Conservation (phyloP, 2,888 invertebrate genomes). For the Eristalinus sepulchralis region DNA sequence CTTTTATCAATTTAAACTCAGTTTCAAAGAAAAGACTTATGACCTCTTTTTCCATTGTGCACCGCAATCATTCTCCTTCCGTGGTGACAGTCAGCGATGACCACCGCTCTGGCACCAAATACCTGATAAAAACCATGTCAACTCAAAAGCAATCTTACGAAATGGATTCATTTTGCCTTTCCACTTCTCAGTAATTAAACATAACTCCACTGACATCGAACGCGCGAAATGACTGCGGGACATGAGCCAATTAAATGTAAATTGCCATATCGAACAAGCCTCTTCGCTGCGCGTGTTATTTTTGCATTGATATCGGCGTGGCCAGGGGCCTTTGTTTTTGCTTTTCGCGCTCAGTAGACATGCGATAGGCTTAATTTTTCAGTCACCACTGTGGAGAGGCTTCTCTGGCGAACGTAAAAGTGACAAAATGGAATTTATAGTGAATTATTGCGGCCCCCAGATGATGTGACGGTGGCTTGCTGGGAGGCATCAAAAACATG, state of each 20-base stretch:
- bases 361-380: conserved; percentile 52
- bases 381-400: conserved; percentile 8
- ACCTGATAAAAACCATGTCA: not conserved
- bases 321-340: not conserved
- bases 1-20: no score
- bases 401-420: not conserved
- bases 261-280: conserved; percentile 43
- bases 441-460: conserved; percentile 2
- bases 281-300: conserved; percentile 45
- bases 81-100: not conserved
- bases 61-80: no score
- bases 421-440: conserved; percentile 9
- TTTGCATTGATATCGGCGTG: not conserved
- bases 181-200: conserved; percentile 24
- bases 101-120: not conserved
- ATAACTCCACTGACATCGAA: conserved; percentile 35
- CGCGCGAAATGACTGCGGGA: conserved; percentile 6
- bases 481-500: not conserved
- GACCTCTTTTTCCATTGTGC: no score
- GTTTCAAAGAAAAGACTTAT: no score
- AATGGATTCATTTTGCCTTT: not conserved
- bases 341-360: not conserved
- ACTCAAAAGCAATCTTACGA: not conserved
- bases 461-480: not conserved
- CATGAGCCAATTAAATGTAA: conserved; percentile 62